These are phyloP conservation scores for Athene cunicularia DNA, from an alignment of 2,113 vertebrate genomes.

Conservation along the genomic window DNA sequence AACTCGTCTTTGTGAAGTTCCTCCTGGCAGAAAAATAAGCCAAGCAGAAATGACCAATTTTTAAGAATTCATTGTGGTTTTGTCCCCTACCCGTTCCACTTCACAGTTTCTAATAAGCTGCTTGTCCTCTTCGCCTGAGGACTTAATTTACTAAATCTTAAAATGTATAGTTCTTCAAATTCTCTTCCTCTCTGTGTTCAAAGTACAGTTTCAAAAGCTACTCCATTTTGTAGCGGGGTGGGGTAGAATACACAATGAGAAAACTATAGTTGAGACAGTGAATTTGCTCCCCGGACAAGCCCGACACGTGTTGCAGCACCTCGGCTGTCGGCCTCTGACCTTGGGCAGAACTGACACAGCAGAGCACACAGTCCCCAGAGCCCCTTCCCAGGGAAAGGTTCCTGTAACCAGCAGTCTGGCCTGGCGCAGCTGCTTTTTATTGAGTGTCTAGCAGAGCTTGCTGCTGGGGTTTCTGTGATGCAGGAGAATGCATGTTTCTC, in stretches of 20 bases:
- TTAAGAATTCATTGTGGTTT: background rate
- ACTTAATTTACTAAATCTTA: constrained; percentile 7
- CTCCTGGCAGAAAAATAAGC: background rate
- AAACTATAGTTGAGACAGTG: background rate
- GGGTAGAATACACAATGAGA: background rate
- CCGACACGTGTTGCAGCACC: fast-evolving
- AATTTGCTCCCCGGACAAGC: background rate
- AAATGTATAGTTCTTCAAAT: constrained; percentile 19
- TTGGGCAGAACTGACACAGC: background rate
- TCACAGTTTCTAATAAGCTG: background rate
- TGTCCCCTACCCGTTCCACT: background rate
- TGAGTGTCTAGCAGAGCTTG: background rate
- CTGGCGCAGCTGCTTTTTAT: background rate
- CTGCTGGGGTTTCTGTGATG: background rate
- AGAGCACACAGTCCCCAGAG: background rate
- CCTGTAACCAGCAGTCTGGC: background rate
- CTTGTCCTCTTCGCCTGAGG: background rate
- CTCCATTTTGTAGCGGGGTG: background rate
- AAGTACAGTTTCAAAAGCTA: background rate
- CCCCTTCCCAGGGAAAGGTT: background rate
- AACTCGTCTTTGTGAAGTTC: background rate
- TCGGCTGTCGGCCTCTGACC: background rate
- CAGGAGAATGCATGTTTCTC: background rate
- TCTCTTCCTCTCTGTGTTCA: background rate
- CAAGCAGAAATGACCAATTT: background rate